phyloP scores from a whole-genome alignment of 2,888 invertebrate species.

The Nycteola revayana region DNA sequence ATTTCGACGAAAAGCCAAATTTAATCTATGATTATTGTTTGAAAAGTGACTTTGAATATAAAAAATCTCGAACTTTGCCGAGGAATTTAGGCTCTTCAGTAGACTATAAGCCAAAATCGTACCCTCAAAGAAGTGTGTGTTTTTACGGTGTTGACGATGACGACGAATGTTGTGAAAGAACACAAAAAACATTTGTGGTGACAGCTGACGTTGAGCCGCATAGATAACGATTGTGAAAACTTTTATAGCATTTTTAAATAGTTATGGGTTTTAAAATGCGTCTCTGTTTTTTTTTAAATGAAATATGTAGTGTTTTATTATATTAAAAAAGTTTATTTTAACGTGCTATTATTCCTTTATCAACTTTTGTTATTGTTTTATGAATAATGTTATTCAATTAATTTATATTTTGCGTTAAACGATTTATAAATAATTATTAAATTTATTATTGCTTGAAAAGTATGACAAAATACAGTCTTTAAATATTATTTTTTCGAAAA shows the following conservation, averaged over 20 bases:
- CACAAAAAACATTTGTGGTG: constrained; percentile 53
- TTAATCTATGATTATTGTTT: constrained; percentile 67
- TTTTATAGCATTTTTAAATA: constrained; percentile 28
- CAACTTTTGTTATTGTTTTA: not conserved
- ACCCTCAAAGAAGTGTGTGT: constrained; percentile 60
- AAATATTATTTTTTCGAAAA: too few species aligned
- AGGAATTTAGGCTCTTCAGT: constrained; percentile 63
- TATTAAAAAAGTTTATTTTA: not conserved
- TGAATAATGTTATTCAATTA: not conserved
- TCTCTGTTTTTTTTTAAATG: too few species aligned
- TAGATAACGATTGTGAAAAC: constrained; percentile 58
- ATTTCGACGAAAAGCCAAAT: constrained; percentile 64
- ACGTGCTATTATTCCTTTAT: not conserved
- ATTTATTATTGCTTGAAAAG: too few species aligned
- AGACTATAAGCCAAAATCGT: constrained; percentile 50
- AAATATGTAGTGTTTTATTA: not conserved
- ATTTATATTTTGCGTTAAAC: not conserved
- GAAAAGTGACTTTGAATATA: constrained; percentile 64
- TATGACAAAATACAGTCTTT: too few species aligned
- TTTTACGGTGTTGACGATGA: constrained; percentile 58
- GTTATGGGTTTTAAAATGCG: not conserved
- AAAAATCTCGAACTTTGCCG: constrained; percentile 63
- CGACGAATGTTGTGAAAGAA: constrained; percentile 23
- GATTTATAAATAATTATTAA: too few species aligned
- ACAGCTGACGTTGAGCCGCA: constrained; percentile 65